Evolutionary conservation across 2,888 invertebrate genomes (phyloP).

Genomic region (Tubulanus polymorphus): DNA sequence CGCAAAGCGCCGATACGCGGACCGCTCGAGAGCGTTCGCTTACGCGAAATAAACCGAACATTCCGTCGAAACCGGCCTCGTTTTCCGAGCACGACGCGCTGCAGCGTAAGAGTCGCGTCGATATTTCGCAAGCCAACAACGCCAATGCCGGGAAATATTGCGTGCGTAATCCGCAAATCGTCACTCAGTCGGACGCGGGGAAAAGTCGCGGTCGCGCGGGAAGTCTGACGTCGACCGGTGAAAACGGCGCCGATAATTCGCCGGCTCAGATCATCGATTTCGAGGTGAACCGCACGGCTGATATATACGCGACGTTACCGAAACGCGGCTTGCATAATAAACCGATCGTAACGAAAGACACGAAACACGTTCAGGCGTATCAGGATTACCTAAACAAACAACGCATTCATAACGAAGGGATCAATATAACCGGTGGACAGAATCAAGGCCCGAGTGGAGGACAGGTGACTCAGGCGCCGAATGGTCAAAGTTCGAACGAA

Average conservation of each 20-base stretch:
- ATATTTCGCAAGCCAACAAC: slow-evolving; percentile 13
- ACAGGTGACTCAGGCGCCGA: no score
- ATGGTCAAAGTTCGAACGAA: no score
- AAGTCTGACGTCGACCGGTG: neutral
- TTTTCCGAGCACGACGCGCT: neutral
- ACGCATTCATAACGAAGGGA: no score
- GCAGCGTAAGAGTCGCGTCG: slow-evolving; percentile 8
- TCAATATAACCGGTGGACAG: no score
- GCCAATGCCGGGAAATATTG: slow-evolving; percentile 23
- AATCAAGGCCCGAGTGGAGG: no score
- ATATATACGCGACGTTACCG: slow-evolving; percentile 2
- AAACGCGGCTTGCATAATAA: slow-evolving; percentile 20
- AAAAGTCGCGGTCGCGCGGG: neutral
- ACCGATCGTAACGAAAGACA: slow-evolving; percentile 22
- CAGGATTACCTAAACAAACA: slow-evolving; percentile 34
- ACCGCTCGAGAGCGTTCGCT: slow-evolving; percentile 15
- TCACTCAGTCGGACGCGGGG: neutral
- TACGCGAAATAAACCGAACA: neutral
- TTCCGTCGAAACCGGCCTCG: neutral
- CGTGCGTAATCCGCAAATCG: slow-evolving; percentile 17
- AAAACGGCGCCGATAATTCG: neutral
- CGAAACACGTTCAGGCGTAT: slow-evolving; percentile 30
- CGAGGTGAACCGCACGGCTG: neutral
- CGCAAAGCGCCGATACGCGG: slow-evolving; percentile 23
- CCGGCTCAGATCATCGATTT: neutral